Evolutionary conservation across 1,140 invertebrate species (phyloP), one percentile per base, ranked within the genome.

Genomic region (Conus betulinus): DNA sequence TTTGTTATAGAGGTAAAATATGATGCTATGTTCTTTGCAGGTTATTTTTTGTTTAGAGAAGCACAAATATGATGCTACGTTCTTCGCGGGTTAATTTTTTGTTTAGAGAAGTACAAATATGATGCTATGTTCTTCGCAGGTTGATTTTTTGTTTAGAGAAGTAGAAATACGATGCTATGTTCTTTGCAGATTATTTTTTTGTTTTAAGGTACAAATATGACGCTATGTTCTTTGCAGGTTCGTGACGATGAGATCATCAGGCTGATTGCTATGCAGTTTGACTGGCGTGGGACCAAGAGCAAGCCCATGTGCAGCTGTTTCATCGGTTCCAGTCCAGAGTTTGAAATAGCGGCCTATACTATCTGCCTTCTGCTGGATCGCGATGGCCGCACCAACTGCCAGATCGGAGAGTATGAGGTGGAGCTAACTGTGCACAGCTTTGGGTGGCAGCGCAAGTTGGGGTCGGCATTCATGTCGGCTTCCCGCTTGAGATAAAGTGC

Each of bases 341-440:
- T 99, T 91, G 98, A 99, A 95, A 97, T 99, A 95, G 97, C 98
- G 25, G 95, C 98, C 0, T 99, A 98, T 93, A 98, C 98, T 0
- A 96, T 94, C 5, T 91, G 92, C 60, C 93, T 92, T 60, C 88
- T 95, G 13, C 89, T 93, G 52, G 92, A 90, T 25, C 89, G 91
- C 82, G 91, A 91, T 88, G 93, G 91, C 15, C 88, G 87, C 8
- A 88, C 76, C n/a, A 91, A 94, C 83, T 87, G 93, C 39, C 89
- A 94, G 87, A 84, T 95, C 0, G 93, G 92, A 6, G 93, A 95
- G 74, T 95, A 95, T 89, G 94, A 95, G 84, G 90, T 94, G 20
- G 94, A 94, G 84, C 52, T 94, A 15, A 90, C 91, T 5, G 90
- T 92, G 81, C 91, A 93, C 79, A 91, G 91, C 57, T 91, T 93